Evolutionary conservation across 2,888 invertebrate species (phyloP).

Genomic region (Pachydiplax longipennis): DNA sequence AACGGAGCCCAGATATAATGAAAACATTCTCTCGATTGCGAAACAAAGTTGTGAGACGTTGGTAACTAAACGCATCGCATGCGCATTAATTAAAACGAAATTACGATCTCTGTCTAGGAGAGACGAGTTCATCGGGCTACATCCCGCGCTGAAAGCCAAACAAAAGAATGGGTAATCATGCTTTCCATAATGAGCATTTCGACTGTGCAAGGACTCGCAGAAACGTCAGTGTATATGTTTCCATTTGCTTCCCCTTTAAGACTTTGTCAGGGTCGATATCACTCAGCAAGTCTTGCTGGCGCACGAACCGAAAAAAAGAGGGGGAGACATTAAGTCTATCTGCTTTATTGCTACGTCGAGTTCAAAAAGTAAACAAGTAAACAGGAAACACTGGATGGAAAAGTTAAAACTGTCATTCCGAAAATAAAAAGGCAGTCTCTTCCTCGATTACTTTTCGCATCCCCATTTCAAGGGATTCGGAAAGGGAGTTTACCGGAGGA

Average conservation of each 20-base stretch:
- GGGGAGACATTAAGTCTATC: neutral
- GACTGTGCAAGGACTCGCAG: neutral
- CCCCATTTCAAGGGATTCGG: neutral
- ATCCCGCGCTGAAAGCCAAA: too few species aligned
- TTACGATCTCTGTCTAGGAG: too few species aligned
- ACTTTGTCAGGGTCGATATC: neutral
- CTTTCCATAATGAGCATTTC: too few species aligned
- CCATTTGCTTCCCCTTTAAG: neutral
- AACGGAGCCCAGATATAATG: too few species aligned
- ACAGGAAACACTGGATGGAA: neutral
- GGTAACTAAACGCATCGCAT: too few species aligned
- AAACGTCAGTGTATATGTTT: neutral
- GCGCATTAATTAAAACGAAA: too few species aligned
- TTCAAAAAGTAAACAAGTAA: neutral
- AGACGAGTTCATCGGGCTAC: too few species aligned
- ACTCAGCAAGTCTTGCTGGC: neutral
- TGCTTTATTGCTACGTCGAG: neutral
- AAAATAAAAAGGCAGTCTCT: neutral
- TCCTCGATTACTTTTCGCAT: neutral
- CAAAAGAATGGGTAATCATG: too few species aligned
- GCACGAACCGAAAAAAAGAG: neutral
- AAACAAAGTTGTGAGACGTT: too few species aligned
- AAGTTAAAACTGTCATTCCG: neutral
- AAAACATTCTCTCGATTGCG: too few species aligned
- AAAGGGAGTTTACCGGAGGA: neutral